A percentile compares a stretch with the other conserved stretches of the same genome.
phyloP scores from a whole-genome alignment of 2,113 vertebrate species.

The zebrafish (Danio rerio) region DNA sequence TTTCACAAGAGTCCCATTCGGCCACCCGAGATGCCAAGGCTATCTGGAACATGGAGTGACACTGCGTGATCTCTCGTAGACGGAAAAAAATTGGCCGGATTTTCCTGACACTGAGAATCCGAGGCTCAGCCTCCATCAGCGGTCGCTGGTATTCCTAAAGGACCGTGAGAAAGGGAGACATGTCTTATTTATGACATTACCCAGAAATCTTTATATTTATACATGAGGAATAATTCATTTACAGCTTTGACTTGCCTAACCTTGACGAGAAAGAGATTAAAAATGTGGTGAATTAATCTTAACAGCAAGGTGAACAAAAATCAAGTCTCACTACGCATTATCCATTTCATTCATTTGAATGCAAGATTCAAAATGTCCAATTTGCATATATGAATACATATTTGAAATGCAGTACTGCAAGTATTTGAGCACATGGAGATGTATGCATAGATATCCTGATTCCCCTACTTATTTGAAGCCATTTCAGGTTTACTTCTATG shows the following conservation, averaged over 20 bases:
- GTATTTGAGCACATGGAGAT: slow-evolving; percentile 25
- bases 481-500: neutral
- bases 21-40: slow-evolving; percentile 89
- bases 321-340: neutral
- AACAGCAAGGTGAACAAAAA: slow-evolving; percentile 15
- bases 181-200: neutral
- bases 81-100: slow-evolving; percentile 88
- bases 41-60: slow-evolving; percentile 97
- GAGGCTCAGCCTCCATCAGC: slow-evolving; percentile 88
- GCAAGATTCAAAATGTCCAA: slow-evolving; percentile 37
- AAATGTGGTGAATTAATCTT: slow-evolving; percentile 11
- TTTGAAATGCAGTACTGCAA: neutral
- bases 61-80: slow-evolving; percentile 91
- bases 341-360: slow-evolving; percentile 27
- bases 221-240: slow-evolving; percentile 14
- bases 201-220: neutral
- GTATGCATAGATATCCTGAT: neutral
- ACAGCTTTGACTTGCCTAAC: slow-evolving; percentile 11
- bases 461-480: neutral
- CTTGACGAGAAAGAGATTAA: slow-evolving; percentile 29
- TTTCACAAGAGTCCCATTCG: slow-evolving; percentile 90
- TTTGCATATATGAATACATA: slow-evolving; percentile 49
- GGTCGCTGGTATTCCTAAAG: slow-evolving; percentile 89
- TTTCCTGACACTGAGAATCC: slow-evolving; percentile 87
- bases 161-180: slow-evolving; percentile 17